Evolutionary conservation across 2,797 vertebrate genomes (phyloP).

Genomic region (Tadarida brasiliensis): DNA sequence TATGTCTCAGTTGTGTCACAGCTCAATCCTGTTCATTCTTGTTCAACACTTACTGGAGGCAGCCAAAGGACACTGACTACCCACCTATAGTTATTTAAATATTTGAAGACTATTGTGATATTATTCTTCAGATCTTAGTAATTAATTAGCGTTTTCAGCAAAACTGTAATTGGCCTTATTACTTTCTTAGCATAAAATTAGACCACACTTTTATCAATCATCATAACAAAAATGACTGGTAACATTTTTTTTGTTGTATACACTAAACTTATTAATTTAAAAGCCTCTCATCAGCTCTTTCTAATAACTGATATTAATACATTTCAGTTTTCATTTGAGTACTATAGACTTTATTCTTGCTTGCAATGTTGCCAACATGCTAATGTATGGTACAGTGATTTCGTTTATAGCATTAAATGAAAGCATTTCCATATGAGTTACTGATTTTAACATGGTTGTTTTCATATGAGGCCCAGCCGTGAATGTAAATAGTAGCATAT

Average conservation of each 20-base stretch:
- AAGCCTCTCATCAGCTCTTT: constrained; percentile 9
- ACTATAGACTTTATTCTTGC: constrained; percentile 39
- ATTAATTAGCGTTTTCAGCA: constrained; percentile 51
- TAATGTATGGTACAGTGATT: constrained; percentile 63
- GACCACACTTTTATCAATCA: constrained; percentile 33
- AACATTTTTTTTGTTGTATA: constrained; percentile 56
- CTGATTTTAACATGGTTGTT: constrained; percentile 74
- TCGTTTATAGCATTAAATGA: constrained; percentile 78
- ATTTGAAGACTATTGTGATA: not conserved
- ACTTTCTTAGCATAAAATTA: not conserved
- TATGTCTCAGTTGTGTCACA: not conserved
- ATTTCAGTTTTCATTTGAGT: constrained; percentile 71
- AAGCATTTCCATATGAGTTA: constrained; percentile 82
- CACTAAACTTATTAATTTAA: constrained; percentile 72
- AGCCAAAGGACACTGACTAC: not conserved
- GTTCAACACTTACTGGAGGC: not conserved
- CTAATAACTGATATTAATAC: constrained; percentile 75
- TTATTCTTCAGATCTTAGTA: not conserved
- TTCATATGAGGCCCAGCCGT: constrained; percentile 80
- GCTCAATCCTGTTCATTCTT: not conserved
- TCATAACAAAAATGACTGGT: constrained; percentile 3
- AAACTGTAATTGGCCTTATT: not conserved
- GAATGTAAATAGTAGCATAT: constrained; percentile 81
- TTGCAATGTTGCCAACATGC: constrained; percentile 65
- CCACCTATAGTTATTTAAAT: not conserved